These are phyloP conservation scores for Tholera decimalis DNA, from an alignment of 2,888 invertebrate genomes.

Conservation along the genomic window DNA sequence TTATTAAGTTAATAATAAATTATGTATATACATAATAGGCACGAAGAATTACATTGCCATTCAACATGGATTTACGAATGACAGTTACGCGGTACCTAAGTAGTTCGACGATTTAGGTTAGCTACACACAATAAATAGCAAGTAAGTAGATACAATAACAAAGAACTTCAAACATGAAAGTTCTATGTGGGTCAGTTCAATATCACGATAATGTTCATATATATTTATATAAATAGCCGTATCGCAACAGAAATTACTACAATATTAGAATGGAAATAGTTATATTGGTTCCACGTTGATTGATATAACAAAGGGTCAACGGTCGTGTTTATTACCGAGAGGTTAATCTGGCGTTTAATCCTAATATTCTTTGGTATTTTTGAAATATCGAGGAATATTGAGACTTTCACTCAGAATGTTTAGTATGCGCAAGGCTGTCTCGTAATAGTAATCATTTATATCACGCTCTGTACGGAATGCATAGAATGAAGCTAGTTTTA, in stretches of 20 bases:
- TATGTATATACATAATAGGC: too few relatives aligned
- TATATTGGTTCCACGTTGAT: slow-evolving; percentile 3
- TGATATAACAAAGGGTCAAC: background rate
- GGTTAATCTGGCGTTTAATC: background rate
- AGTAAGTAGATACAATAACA: background rate
- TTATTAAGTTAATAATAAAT: too few relatives aligned
- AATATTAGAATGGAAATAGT: background rate
- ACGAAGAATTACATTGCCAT: background rate
- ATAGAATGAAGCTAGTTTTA: too few relatives aligned
- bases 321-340: background rate
- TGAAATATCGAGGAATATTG: background rate
- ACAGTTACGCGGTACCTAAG: background rate
- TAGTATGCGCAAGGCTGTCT: background rate
- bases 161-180: background rate
- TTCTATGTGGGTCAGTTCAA: background rate
- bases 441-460: too few relatives aligned
- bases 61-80: too few relatives aligned
- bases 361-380: too few relatives aligned
- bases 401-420: background rate
- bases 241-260: background rate
- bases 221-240: background rate
- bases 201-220: background rate
- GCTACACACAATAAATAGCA: background rate
- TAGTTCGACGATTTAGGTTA: too few relatives aligned
- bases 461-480: too few relatives aligned